phyloP scores from a whole-genome alignment of 2,113 vertebrate genomes.

The Noctilio leporinus region DNA sequence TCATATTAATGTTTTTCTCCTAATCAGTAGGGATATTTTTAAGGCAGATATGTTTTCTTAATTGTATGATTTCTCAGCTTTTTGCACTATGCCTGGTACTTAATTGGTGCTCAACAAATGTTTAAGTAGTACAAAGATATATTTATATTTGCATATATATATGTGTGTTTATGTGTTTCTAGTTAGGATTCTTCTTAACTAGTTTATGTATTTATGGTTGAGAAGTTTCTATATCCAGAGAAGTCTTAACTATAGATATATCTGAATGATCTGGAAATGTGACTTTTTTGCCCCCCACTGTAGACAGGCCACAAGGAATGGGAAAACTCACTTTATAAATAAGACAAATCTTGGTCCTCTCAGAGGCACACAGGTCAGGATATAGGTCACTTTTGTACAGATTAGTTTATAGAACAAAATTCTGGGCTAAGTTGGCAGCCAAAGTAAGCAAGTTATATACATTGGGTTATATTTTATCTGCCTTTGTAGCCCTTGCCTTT shows the following conservation, averaged over 20 bases:
- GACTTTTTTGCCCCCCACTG: not conserved
- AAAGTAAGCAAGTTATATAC: not conserved
- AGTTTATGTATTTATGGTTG: not conserved
- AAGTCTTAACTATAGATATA: not conserved
- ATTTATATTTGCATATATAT: not conserved
- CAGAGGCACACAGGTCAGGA: not conserved
- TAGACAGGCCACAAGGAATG: not conserved
- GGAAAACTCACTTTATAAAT: not conserved
- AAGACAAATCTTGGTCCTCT: not conserved
- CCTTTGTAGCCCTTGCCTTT: not conserved
- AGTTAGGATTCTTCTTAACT: not conserved
- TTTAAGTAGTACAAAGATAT: not conserved
- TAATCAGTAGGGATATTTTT: not conserved
- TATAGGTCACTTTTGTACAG: not conserved
- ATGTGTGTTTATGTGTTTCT: not conserved
- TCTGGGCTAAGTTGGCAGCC: not conserved
- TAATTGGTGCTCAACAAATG: not conserved
- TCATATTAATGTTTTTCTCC: not conserved
- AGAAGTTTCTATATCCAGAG: not conserved
- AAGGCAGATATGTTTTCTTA: not conserved
- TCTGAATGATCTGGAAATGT: not conserved
- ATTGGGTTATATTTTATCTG: not conserved
- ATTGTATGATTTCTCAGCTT: not conserved
- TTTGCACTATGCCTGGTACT: not conserved
- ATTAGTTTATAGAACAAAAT: not conserved